Evolutionary conservation across 2,797 vertebrate genomes (phyloP).

Genomic region (Pseudocheirus occidentalis): DNA sequence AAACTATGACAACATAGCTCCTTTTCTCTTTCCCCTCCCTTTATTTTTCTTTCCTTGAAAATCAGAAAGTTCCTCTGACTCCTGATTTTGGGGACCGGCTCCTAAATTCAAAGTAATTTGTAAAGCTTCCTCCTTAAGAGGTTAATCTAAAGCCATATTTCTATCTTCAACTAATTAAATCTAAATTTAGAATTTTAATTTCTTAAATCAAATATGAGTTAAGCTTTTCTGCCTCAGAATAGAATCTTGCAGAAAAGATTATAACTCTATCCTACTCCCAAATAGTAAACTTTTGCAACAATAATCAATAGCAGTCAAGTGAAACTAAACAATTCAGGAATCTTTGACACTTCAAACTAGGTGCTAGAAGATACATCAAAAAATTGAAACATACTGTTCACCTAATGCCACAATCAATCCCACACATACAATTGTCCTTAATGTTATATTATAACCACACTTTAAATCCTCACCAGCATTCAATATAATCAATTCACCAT

Average conservation of each 20-base stretch:
- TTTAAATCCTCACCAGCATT: slow-evolving; percentile 38
- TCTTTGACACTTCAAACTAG: slow-evolving; percentile 38
- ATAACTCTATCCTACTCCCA: slow-evolving; percentile 13
- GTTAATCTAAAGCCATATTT: not conserved
- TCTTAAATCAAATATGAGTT: slow-evolving; percentile 22
- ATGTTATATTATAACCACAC: not conserved
- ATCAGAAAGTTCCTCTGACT: not conserved
- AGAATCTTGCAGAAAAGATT: not conserved
- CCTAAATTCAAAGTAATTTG: not conserved
- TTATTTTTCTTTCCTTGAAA: not conserved
- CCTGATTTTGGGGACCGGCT: not conserved
- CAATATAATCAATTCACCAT: slow-evolving; percentile 13
- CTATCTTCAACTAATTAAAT: slow-evolving; percentile 1
- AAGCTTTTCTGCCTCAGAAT: slow-evolving; percentile 20
- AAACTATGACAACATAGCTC: not conserved
- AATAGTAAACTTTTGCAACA: slow-evolving; percentile 35
- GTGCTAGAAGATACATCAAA: slow-evolving; percentile 25
- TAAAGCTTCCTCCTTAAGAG: not conserved
- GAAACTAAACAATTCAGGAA: slow-evolving; percentile 17
- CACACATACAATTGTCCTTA: slow-evolving; percentile 25
- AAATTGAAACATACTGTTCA: slow-evolving; percentile 16
- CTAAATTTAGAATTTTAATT: slow-evolving; percentile 45
- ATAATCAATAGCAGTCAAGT: not conserved
- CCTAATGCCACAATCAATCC: slow-evolving; percentile 38
- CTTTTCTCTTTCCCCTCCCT: not conserved